Conservation (phyloP, 2,797 vertebrate genomes). For the Spheniscus humboldti region DNA sequence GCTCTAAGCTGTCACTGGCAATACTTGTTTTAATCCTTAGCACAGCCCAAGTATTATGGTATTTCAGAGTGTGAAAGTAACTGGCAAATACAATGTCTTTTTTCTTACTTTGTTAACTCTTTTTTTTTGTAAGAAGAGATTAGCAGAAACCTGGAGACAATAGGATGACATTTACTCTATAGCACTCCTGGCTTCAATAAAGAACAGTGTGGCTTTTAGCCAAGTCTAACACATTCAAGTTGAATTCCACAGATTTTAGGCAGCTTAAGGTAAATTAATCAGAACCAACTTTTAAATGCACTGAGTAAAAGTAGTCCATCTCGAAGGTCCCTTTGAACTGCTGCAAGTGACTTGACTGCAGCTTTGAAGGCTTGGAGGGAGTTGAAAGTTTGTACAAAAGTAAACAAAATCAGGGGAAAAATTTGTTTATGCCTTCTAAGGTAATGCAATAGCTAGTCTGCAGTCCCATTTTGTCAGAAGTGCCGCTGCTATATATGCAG, state of each 20-base stretch:
- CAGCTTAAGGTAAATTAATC: neutral
- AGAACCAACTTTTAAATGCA: neutral
- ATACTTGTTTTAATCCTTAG: neutral
- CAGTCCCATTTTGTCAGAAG: neutral
- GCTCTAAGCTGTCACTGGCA: neutral
- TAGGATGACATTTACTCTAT: neutral
- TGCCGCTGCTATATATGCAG: rapidly evolving
- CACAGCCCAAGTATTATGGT: neutral
- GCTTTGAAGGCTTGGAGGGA: neutral
- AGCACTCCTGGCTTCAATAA: neutral
- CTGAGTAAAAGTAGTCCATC: neutral
- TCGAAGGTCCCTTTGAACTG: neutral
- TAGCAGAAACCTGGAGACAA: neutral
- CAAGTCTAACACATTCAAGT: neutral
- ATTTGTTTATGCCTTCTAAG: neutral
- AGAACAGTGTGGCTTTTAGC: neutral
- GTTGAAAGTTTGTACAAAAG: neutral
- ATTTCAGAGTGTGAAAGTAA: neutral
- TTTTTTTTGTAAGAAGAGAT: rapidly evolving
- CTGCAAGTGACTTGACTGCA: neutral
- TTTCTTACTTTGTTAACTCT: neutral
- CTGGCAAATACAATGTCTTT: neutral
- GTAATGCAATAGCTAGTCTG: neutral
- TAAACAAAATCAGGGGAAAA: neutral
- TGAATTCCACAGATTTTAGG: neutral